These are phyloP conservation scores for Schizaphis graminum DNA, from an alignment of 2,888 invertebrate genomes.

Conservation along the genomic window DNA sequence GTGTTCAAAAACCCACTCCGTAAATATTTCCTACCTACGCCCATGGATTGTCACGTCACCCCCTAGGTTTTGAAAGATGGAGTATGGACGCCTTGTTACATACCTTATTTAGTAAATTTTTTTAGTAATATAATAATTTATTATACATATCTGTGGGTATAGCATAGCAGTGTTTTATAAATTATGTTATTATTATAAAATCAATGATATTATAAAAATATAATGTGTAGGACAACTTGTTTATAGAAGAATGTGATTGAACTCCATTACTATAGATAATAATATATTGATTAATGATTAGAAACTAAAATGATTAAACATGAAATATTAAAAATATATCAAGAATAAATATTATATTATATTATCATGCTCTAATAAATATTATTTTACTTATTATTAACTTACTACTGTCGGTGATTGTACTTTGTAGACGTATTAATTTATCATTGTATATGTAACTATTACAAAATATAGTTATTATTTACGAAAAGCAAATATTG, in stretches of 20 bases:
- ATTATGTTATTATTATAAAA: too few relatives aligned
- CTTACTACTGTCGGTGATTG: too few relatives aligned
- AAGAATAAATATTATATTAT: background rate
- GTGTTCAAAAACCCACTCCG: too few relatives aligned
- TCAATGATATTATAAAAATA: background rate
- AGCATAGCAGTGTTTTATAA: too few relatives aligned
- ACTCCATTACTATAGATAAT: background rate
- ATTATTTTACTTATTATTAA: background rate
- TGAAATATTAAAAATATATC: background rate
- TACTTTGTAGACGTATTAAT: background rate
- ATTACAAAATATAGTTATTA: background rate
- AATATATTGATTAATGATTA: constrained; percentile 26
- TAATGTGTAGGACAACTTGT: constrained; percentile 6
- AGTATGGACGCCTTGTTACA: too few relatives aligned
- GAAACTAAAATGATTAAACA: background rate
- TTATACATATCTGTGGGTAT: too few relatives aligned
- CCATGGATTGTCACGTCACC: too few relatives aligned
- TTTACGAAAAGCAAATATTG: background rate
- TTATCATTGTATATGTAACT: background rate
- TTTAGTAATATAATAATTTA: too few relatives aligned
- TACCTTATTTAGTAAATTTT: too few relatives aligned
- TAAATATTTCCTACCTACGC: too few relatives aligned
- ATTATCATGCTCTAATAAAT: too few relatives aligned
- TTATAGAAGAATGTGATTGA: background rate
- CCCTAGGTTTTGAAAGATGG: too few relatives aligned